Conservation (phyloP, 2,797 vertebrate genomes). For the Callimico goeldii region DNA sequence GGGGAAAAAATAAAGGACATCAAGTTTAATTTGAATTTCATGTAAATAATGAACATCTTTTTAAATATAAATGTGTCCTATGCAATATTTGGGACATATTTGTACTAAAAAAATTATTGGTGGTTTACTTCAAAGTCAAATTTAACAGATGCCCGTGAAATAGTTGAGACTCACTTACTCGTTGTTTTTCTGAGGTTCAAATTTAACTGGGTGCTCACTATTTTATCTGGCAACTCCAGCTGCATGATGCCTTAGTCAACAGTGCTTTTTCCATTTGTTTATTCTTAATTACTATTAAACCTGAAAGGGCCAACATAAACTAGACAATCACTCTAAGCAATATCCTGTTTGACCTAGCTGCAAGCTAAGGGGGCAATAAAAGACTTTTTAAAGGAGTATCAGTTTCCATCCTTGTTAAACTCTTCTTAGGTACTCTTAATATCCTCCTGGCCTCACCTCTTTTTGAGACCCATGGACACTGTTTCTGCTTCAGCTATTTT, state of each 20-base stretch:
- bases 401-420: neutral
- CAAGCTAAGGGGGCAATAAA: constrained; percentile 41
- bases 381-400: constrained; percentile 7
- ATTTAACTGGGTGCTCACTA: neutral
- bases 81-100: constrained; percentile 6
- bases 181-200: neutral
- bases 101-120: neutral
- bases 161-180: neutral
- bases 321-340: constrained; percentile 29
- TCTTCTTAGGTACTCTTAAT: neutral
- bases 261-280: neutral
- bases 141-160: neutral
- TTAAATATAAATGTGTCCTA: neutral
- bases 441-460: neutral
- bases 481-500: neutral
- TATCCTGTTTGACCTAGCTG: constrained; percentile 2
- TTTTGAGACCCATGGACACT: neutral
- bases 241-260: neutral
- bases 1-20: neutral
- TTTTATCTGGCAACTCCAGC: neutral
- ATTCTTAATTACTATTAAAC: constrained; percentile 25
- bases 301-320: constrained; percentile 13
- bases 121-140: constrained; percentile 17
- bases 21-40: neutral
- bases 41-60: constrained; percentile 1